Evolutionary conservation across 2,797 vertebrate genomes (phyloP).

Genomic region (Onychomys arenicola): DNA sequence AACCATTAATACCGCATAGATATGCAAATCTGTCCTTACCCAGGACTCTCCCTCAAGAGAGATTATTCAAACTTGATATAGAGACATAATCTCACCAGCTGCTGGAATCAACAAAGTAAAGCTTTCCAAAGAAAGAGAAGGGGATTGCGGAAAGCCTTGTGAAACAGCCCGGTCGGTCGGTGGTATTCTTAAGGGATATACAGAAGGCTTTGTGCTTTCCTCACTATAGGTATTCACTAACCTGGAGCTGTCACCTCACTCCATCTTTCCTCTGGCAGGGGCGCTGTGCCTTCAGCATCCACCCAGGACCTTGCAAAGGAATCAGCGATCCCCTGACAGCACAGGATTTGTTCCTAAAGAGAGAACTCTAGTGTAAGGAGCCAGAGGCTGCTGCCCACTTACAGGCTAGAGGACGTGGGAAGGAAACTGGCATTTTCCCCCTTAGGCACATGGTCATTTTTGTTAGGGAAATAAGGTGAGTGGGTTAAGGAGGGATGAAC

Average conservation of each 20-base stretch:
- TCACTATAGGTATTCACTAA: background rate
- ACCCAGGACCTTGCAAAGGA: background rate
- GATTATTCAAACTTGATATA: background rate
- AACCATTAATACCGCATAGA: constrained; percentile 38
- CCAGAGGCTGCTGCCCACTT: background rate
- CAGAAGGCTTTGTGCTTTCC: background rate
- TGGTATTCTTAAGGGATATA: fast-evolving
- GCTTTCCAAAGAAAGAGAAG: background rate
- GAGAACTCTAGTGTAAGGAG: background rate
- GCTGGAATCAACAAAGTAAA: background rate
- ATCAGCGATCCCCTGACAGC: background rate
- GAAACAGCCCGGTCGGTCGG: background rate
- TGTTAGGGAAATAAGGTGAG: background rate
- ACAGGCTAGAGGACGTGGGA: background rate
- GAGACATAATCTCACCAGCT: background rate
- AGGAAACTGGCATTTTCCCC: background rate
- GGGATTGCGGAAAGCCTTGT: background rate
- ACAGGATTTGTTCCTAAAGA: background rate
- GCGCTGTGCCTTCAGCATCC: background rate
- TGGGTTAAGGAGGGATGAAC: background rate
- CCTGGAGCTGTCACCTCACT: background rate
- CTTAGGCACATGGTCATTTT: background rate
- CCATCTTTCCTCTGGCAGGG: background rate
- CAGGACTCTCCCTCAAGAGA: constrained; percentile 1
- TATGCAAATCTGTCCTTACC: constrained; percentile 33